Conservation (phyloP, 2,888 invertebrate genomes). For the Pemphredon lugubris region DNA sequence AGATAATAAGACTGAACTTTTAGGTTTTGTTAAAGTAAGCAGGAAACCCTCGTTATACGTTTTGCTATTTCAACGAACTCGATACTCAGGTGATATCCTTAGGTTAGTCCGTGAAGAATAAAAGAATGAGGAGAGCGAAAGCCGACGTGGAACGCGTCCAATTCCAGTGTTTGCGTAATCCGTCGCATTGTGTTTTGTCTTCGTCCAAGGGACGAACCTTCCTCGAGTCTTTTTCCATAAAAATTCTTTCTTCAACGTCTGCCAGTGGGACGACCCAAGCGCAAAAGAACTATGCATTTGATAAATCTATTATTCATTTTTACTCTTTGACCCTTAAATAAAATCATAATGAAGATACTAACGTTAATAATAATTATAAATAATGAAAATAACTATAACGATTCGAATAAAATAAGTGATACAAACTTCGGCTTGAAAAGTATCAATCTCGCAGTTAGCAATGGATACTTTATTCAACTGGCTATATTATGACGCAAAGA, state of each 20-base stretch:
- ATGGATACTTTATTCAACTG: too few relatives aligned
- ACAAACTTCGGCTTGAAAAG: too few relatives aligned
- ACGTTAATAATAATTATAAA: too few relatives aligned
- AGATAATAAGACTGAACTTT: constrained; percentile 14
- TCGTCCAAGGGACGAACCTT: background rate
- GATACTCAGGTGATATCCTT: constrained; percentile 1
- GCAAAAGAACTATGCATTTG: background rate
- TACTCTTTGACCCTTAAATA: too few relatives aligned
- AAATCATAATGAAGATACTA: too few relatives aligned
- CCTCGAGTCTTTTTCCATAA: background rate
- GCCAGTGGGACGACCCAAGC: background rate
- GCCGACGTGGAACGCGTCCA: constrained; percentile 18
- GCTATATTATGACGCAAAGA: too few relatives aligned
- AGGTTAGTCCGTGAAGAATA: background rate
- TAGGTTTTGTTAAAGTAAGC: background rate
- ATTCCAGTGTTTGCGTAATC: constrained; percentile 36
- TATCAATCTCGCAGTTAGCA: too few relatives aligned
- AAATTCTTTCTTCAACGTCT: too few relatives aligned
- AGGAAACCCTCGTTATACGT: background rate
- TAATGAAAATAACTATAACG: too few relatives aligned
- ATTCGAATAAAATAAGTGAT: too few relatives aligned
- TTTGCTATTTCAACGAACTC: background rate
- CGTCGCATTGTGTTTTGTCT: constrained; percentile 26
- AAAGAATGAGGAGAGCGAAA: constrained; percentile 7
- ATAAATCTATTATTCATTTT: background rate